A percentile compares a stretch with the other conserved stretches of the same genome.
Evolutionary conservation across 30 jellyfish, hydroid and myxozoan genomes (phyloP).

Genomic region (Aurelia coerulea): DNA sequence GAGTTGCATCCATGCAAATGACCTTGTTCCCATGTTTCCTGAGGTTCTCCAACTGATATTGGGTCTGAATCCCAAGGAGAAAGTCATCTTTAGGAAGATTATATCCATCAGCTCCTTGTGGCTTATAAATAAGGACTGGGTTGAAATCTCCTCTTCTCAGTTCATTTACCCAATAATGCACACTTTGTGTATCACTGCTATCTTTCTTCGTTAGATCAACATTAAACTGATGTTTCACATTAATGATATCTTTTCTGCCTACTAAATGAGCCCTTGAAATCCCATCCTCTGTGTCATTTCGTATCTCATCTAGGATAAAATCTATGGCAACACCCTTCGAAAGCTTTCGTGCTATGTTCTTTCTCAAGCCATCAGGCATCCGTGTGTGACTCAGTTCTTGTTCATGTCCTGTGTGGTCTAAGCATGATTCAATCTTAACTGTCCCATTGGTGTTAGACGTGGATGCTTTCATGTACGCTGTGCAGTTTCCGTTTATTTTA

Average conservation of each 20-base stretch:
- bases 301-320: slow-evolving; percentile 22
- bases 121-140: no score
- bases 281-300: slow-evolving; percentile 1
- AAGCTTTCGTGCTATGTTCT: slow-evolving; percentile 18
- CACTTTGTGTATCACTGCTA: no score
- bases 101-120: slow-evolving; percentile 10
- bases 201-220: no score
- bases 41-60: slow-evolving; percentile 27
- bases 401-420: no score
- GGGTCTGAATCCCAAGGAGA: slow-evolving; percentile 33
- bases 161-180: no score
- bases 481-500: no score
- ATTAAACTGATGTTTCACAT: no score
- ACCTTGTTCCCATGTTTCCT: not conserved
- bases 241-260: no score
- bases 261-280: slow-evolving; percentile 10
- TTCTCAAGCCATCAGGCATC: slow-evolving; percentile 12
- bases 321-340: slow-evolving; percentile 17
- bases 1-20: slow-evolving; percentile 27
- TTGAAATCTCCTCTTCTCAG: no score
- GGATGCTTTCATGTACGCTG: no score
- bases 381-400: slow-evolving; percentile 16
- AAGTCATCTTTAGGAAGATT: slow-evolving; percentile 27
- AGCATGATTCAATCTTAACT: no score
- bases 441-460: no score